Conservation (phyloP, 2,797 vertebrate species). For the Notolepis coatsorum region DNA sequence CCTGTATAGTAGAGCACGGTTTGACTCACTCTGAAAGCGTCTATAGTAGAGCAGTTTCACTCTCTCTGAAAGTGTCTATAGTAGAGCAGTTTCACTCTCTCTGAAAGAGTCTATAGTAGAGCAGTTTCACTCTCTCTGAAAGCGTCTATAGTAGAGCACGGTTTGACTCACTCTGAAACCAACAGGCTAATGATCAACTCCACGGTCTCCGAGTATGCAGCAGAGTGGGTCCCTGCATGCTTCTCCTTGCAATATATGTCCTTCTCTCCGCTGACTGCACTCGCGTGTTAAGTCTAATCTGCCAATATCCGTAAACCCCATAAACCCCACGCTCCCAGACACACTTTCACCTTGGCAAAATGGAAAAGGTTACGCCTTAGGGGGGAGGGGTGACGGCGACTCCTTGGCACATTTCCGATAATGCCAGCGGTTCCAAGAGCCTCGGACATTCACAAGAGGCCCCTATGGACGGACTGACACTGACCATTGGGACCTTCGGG, state of each 20-base stretch:
- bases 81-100: too few relatives aligned
- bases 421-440: slow-evolving; percentile 35
- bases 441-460: slow-evolving; percentile 38
- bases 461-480: slow-evolving; percentile 35
- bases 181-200: not conserved
- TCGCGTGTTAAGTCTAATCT: slow-evolving; percentile 60
- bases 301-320: slow-evolving; percentile 61
- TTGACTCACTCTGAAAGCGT: too few relatives aligned
- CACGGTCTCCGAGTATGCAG: not conserved
- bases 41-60: too few relatives aligned
- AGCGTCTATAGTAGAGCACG: too few relatives aligned
- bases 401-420: slow-evolving; percentile 52
- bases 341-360: slow-evolving; percentile 57
- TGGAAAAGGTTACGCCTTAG: slow-evolving; percentile 49
- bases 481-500: too few relatives aligned
- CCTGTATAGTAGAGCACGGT: too few relatives aligned
- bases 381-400: not conserved
- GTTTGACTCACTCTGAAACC: not conserved
- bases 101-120: too few relatives aligned
- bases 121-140: too few relatives aligned
- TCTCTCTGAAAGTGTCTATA: too few relatives aligned
- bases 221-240: slow-evolving; percentile 10
- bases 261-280: slow-evolving; percentile 30
- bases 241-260: slow-evolving; percentile 31
- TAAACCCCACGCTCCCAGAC: slow-evolving; percentile 43